Evolutionary conservation across 1,140 invertebrate species (phyloP).

Genomic region (Lepidurus apus): DNA sequence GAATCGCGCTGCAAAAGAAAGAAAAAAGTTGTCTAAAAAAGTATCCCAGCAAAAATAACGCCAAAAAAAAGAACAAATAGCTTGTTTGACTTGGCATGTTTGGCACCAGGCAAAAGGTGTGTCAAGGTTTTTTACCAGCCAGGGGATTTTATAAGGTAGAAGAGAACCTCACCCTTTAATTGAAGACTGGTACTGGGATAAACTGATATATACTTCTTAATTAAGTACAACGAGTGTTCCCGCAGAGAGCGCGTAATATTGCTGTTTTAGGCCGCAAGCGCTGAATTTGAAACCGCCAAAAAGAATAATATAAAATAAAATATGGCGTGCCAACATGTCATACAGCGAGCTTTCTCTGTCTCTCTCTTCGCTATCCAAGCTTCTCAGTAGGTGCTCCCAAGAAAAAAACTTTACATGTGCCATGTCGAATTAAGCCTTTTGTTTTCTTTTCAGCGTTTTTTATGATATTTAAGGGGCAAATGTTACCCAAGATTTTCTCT

Average conservation of each 20-base stretch:
- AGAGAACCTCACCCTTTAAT: constrained; percentile 15
- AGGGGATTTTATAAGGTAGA: neutral
- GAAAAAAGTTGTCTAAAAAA: neutral
- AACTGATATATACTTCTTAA: constrained; percentile 14
- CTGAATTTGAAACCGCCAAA: neutral
- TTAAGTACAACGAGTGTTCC: neutral
- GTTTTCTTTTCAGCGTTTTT: neutral
- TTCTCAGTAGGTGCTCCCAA: neutral
- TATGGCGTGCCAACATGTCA: constrained; percentile 8
- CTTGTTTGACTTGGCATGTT: constrained; percentile 17
- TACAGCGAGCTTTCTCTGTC: neutral
- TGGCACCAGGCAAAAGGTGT: constrained; percentile 18
- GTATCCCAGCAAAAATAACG: neutral
- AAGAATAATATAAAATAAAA: neutral
- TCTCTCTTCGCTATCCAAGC: neutral
- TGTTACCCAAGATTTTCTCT: neutral
- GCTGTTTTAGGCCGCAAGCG: neutral
- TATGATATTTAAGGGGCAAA: neutral
- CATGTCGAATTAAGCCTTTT: constrained; percentile 16
- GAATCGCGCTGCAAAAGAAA: neutral
- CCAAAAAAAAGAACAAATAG: neutral
- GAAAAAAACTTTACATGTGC: constrained; percentile 3
- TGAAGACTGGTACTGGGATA: neutral
- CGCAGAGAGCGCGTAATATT: neutral
- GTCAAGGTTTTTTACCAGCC: neutral